Percentiles rank a stretch among this genome's conserved stretches.
These are phyloP conservation scores for Pipistrellus kuhlii DNA, from an alignment of 2,797 vertebrate genomes.

Conservation along the genomic window DNA sequence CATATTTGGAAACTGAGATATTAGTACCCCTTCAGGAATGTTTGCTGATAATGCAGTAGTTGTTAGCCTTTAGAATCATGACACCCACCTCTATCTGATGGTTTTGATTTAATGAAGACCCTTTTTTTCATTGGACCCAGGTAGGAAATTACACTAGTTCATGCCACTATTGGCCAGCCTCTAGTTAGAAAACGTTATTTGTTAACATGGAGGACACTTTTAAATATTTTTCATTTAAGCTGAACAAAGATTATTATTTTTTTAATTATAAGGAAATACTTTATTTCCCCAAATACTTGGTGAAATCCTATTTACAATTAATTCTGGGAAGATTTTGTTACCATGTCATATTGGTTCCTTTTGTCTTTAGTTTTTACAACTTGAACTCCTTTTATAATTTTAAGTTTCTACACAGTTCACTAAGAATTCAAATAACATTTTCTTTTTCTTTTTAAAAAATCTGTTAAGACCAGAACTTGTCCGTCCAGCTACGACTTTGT, in stretches of 20 bases:
- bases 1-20: accelerated
- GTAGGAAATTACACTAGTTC: not conserved
- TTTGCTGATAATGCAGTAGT: not conserved
- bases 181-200: not conserved
- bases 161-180: not conserved
- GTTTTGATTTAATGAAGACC: not conserved
- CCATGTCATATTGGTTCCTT: not conserved
- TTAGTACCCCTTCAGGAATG: not conserved
- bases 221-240: not conserved
- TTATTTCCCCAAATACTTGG: not conserved
- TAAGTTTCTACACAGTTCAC: not conserved
- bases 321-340: not conserved
- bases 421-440: constrained; percentile 50
- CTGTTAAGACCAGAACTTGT: constrained; percentile 95
- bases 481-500: constrained; percentile 96
- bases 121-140: not conserved
- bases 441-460: constrained; percentile 34
- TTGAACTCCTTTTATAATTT: constrained; percentile 37
- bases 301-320: not conserved
- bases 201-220: not conserved
- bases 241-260: constrained; percentile 12
- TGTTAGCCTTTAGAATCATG: not conserved
- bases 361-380: constrained; percentile 33
- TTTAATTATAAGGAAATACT: not conserved
- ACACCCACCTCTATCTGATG: accelerated